Evolutionary conservation across 2,888 invertebrate genomes (phyloP), one percentile per base, ranked within the genome.

Genomic region (Biston betularia): DNA sequence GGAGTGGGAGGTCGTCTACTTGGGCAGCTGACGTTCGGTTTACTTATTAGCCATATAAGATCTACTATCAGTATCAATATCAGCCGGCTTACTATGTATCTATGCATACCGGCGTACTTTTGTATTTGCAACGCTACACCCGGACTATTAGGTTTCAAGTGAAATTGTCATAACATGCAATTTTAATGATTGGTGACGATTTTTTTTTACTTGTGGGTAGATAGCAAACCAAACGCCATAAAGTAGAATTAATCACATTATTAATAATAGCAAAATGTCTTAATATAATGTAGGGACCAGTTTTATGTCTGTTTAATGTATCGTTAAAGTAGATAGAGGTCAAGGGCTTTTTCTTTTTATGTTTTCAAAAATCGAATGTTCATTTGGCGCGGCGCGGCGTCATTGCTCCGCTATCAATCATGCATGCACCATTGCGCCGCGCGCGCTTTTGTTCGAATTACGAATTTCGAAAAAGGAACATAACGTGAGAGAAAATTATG

Each of bases 351-450:
- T 79, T 53, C 38, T 40, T 88, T 86, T 83, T 84, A 82, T 74
- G 61, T 73, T 73, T 82, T 84, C 78, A 78, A 82, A 85, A 85
- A 86, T 86, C 81, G 85, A 85, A 79, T 80, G 88, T 86, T 86
- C 86, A 83, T 81, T 82, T 81, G 77, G 79, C 77, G 82, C 74
- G 78, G 80, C 79, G 80, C 86, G 84, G 78, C 87, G 89, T 91
- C 91, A 90, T 85, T 85, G 88, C 81, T 76, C 70, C 86, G 88
- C 92, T 89, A 93, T 93, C 93, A 92, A 93, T 93, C 93, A 93
- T 90, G 88, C 88, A 90, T 91, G 93, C 92, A 87, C 92, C 92
- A 90, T 91, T 92, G 93, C 90, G 86, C 83, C 89, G 86, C 82
- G 87, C 86, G 84, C 82, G 90, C 92, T 92, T 92, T 93, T 90